Conservation (phyloP, 2,888 invertebrate species). For the Spisula subtruncata region DNA sequence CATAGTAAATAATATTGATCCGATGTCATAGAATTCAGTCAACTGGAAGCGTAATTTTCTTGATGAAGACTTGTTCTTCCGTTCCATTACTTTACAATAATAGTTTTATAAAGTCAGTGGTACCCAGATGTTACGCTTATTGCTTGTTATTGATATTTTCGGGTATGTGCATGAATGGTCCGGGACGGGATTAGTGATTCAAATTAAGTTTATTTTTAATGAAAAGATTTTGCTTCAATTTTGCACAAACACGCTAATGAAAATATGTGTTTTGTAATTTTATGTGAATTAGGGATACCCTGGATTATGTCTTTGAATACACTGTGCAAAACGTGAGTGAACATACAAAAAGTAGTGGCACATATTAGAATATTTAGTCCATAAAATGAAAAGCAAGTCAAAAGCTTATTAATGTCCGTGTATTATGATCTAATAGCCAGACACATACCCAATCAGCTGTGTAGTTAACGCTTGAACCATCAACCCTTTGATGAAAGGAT, state of each 20-base stretch:
- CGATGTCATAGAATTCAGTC: not conserved
- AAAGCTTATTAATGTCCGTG: not conserved
- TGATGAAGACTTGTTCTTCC: not conserved
- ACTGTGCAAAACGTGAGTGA: not conserved
- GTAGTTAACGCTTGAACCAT: too few relatives aligned
- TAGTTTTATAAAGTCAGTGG: slow-evolving; percentile 5
- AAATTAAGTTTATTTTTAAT: not conserved
- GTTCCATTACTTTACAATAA: slow-evolving; percentile 7
- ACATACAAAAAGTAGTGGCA: not conserved
- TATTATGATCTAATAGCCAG: too few relatives aligned
- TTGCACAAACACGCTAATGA: not conserved
- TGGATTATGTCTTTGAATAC: not conserved
- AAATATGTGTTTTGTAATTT: not conserved
- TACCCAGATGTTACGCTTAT: not conserved
- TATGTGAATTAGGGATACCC: not conserved
- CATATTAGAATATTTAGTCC: not conserved
- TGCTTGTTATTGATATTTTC: not conserved
- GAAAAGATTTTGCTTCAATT: slow-evolving; percentile 18
- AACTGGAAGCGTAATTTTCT: not conserved
- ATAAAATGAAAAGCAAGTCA: not conserved
- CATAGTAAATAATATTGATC: slow-evolving; percentile 1
- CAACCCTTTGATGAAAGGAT: too few relatives aligned
- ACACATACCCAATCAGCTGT: too few relatives aligned
- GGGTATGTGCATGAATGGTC: not conserved
- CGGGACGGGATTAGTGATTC: not conserved